Base-by-base conservation (phyloP, 2,797 vertebrate genomes). In the Pipistrellus pipistrellus region DNA sequence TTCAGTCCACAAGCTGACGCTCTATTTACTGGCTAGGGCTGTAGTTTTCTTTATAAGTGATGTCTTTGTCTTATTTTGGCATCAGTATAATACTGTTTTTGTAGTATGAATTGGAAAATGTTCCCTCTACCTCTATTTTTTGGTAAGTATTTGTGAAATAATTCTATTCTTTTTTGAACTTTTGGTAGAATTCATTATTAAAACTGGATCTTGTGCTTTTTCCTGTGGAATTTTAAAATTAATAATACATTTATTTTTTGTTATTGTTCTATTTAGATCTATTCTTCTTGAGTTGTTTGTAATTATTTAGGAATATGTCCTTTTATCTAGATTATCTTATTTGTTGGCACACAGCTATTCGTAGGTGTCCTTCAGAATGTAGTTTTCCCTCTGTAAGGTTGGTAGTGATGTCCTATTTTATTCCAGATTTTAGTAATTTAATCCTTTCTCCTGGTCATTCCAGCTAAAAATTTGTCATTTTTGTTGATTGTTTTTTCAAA, bases 91-190 rank as follows among this genome's bases (percentile, higher is more conserved):
- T 59, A 68, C 30, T 68, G 1, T 78, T 90, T 35, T 93, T 41
- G 59, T 13, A 53, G 23, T 80, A 72, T 59, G 14, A 72, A 68
- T 17, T 78, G 6, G 46, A 17, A 84, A 75, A 18, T 41, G 2
- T 55, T 88, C n/a, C 27, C 18, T 93, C 8, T 17, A 80, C 10
- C 32, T 48, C 3, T 69, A 73, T 48, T 73, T 46, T 55, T 80
- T 2, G 11, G 62, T 27, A 92, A 78, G 12, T 20, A 8, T 81
- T 68, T 87, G 35, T 68, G 27, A 80, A 82, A 15, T 8, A 41
- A 73, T 35, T 62, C 8, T 73, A n/a, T 82, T 91, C 48, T 90
- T 83, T 64, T 91, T 88, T 64, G 32, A 75, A 87, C 6, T 84
- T 77, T 75, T 91, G 30, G 20, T 64, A 73, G 12, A 90, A 66